A percentile compares a stretch with the other conserved stretches of the same genome.
These are phyloP conservation scores for Oreochromis grahami DNA, from an alignment of 2,797 vertebrate species.

Conservation along the genomic window DNA sequence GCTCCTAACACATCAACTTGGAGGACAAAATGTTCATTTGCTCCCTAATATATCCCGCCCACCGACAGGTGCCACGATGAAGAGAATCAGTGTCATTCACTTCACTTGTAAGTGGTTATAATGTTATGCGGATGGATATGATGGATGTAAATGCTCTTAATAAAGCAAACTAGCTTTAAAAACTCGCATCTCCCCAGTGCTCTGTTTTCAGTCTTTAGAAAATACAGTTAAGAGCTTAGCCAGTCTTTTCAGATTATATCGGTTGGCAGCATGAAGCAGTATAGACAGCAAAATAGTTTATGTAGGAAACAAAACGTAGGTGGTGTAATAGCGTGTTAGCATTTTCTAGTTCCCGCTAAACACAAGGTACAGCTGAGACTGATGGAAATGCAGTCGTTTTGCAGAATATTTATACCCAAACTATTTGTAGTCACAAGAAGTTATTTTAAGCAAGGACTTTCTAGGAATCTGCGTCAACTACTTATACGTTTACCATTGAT, in stretches of 20 bases:
- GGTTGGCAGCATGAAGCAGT: background rate
- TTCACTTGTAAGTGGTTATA: background rate
- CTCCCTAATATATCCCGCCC: background rate
- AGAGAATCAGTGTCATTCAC: background rate
- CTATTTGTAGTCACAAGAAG: background rate
- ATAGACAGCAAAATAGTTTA: background rate
- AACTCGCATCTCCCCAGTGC: background rate
- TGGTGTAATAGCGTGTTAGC: background rate
- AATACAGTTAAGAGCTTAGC: background rate
- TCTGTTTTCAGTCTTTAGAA: background rate
- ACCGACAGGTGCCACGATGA: background rate
- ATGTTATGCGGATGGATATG: background rate
- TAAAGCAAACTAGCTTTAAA: background rate
- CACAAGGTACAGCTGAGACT: background rate
- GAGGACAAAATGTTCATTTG: background rate
- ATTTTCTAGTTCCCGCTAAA: background rate
- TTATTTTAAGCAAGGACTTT: background rate
- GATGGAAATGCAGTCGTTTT: background rate
- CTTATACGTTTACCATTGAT: background rate
- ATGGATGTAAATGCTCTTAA: background rate
- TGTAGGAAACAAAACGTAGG: background rate
- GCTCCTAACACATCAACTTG: background rate
- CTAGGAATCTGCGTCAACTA: background rate
- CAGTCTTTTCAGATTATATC: background rate
- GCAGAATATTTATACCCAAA: background rate